Base-by-base conservation (phyloP, 2,113 vertebrate genomes). In the Vanacampus margaritifer region DNA sequence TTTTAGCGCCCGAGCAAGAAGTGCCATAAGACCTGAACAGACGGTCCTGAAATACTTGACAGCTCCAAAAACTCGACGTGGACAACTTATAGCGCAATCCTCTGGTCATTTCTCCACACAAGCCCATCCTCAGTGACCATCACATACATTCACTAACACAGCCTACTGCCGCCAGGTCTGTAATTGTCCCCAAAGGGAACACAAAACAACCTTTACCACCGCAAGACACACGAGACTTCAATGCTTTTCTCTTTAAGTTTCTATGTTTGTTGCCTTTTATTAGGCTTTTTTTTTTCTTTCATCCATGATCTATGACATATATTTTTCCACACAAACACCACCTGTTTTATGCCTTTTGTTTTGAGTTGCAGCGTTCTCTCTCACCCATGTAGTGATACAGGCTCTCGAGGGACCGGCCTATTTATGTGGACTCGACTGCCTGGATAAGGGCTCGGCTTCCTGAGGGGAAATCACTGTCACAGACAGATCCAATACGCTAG, bases 121-220 rank as follows among this genome's bases (percentile, higher is more conserved):
- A 50, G 46, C 48, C 48, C 21, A 50, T 50, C 21, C 48, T 50
- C 21, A 10, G 6, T 50, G 16, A 45, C 3, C 5, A 46, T 46
- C 43, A 46, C 43, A 50, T n/a, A 50, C 48, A 50, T n/a, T 50
- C 19, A 21, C 48, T n/a, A n/a, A 50, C 2, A n/a, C 48, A 50
- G 21, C 19, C 48, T n/a, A n/a, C 3, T 24, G 66, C 75, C 78
- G 71, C 74, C 21, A 53, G 69, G 80, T 72, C 81, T 82, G 69
- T 89, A 91, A 90, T 88, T 89, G 88, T 86, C 68, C 80, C 88
- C 84, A 76, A 28, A 80, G 84, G 88, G 89, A 90, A 62, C 62
- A 63, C 24, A 54, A 78, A 80, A 84, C 53, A 78, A 84, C 79
- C 75, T 68, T 85, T 79, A 78, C 78, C 75, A 51, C 72, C 65